Conservation (phyloP, 2,888 invertebrate species). For the Nemotelus pantherinus region DNA sequence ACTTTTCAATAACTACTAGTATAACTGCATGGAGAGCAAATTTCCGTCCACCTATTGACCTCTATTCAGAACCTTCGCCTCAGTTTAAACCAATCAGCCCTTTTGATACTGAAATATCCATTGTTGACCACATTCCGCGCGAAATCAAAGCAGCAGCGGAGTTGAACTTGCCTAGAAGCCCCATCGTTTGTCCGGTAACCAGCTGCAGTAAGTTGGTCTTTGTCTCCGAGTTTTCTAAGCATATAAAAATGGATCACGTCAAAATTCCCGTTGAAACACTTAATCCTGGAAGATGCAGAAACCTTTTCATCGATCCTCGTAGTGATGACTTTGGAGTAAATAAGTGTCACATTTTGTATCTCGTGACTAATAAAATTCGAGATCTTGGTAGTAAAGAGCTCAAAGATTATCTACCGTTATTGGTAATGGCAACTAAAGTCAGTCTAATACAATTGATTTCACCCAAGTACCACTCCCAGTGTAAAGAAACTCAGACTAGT, state of each 20-base stretch:
- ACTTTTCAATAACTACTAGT: not conserved
- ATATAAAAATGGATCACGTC: constrained; percentile 57
- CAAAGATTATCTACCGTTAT: constrained; percentile 57
- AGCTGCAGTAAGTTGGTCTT: constrained; percentile 55
- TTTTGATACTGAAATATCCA: constrained; percentile 13
- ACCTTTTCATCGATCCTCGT: constrained; percentile 58
- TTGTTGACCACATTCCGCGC: not conserved
- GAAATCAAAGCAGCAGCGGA: constrained; percentile 32
- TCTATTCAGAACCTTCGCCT: constrained; percentile 16
- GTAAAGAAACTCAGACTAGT: not conserved
- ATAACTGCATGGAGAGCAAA: constrained; percentile 23
- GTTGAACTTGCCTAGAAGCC: constrained; percentile 55
- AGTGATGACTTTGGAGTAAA: constrained; percentile 51
- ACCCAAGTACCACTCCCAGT: not conserved
- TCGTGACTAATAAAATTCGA: constrained; percentile 57
- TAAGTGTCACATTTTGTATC: constrained; percentile 57
- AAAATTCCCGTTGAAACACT: constrained; percentile 58
- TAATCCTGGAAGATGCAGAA: constrained; percentile 55
- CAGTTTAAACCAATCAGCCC: constrained; percentile 29
- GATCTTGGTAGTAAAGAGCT: constrained; percentile 55
- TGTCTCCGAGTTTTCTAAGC: constrained; percentile 59
- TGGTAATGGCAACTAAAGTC: constrained; percentile 59
- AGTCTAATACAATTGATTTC: constrained; percentile 45
- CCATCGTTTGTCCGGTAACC: constrained; percentile 58
- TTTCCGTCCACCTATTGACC: constrained; percentile 26